Evolutionary conservation across 2,797 vertebrate genomes (phyloP), one percentile per base, ranked within the genome.

Genomic region (Notolepis coatsorum): DNA sequence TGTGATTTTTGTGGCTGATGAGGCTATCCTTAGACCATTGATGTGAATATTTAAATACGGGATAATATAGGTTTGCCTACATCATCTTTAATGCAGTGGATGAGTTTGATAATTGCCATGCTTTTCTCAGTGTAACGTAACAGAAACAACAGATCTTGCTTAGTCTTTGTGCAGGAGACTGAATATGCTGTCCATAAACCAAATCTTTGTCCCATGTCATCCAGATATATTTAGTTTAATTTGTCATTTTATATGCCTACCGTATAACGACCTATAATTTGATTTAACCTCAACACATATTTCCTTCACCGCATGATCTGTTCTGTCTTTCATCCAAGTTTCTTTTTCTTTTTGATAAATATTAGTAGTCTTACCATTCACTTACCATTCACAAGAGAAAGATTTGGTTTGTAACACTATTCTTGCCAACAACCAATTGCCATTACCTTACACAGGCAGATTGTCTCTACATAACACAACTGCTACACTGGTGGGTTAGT

Each of bases 1-100:
- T 89, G 75, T 77, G 71, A 51, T 28, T 43, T 24, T 30, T 27
- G 27, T 39, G 4, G 48, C 62, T 59, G 17, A 9, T 20, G 45
- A 46, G 52, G 43, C 17, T 27, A 7, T 38, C 38, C 33, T 23
- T 6, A 12, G 6, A 35, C 2, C 1, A 52, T 67, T 65, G 37
- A 17, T 77, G 71, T 67, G 49, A 80, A 72, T 78, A 68, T 80
- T 65, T 84, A 54, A 70, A 27, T 43, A 54, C 46, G 23, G 61
- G 48, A 41, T 9, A 53, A 38, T 18, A 13, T 27, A 37, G 5
- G n/a, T 13, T 10, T 25, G 21, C 38, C 48, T 69, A 21, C 53
- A 18, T 1, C 53, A 30, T 61, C 20, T 49, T 54, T 12, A 20
- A 21, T 6, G 27, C 48, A 45, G 18, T 21, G 47, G 39, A 47